Percentiles rank a stretch among this genome's conserved stretches.
Evolutionary conservation across 2,888 invertebrate genomes (phyloP).

Genomic region (Leptinotarsa tumamoca): DNA sequence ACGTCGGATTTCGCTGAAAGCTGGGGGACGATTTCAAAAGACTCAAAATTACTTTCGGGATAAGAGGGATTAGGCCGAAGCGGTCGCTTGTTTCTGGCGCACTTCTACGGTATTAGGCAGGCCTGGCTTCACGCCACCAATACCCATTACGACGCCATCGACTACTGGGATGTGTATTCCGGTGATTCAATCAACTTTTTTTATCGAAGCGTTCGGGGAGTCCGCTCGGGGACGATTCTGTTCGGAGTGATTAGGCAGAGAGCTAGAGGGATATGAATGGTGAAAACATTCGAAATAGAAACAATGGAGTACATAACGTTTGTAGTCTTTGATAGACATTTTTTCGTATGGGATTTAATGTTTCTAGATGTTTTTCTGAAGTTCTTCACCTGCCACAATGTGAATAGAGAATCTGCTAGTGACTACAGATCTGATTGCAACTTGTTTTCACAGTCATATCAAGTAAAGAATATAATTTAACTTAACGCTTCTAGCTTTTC

Average conservation of each 20-base stretch:
- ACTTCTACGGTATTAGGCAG: constrained; percentile 61
- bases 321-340: too few relatives aligned
- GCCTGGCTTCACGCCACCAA: constrained; percentile 61
- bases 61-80: constrained; percentile 73
- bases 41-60: constrained; percentile 75
- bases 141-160: constrained; percentile 36
- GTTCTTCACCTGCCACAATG: too few relatives aligned
- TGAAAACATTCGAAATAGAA: too few relatives aligned
- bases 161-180: constrained; percentile 20
- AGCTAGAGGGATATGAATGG: background rate
- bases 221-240: background rate
- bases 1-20: constrained; percentile 64
- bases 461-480: too few relatives aligned
- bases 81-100: constrained; percentile 62
- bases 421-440: too few relatives aligned
- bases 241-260: constrained; percentile 6
- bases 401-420: too few relatives aligned
- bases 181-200: constrained; percentile 45
- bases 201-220: background rate
- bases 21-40: constrained; percentile 71
- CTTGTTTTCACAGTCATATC: too few relatives aligned
- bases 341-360: too few relatives aligned
- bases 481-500: too few relatives aligned
- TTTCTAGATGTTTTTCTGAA: too few relatives aligned
- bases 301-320: too few relatives aligned